These are phyloP conservation scores for Campoplex nolae DNA, from an alignment of 2,888 invertebrate genomes.

Conservation along the genomic window DNA sequence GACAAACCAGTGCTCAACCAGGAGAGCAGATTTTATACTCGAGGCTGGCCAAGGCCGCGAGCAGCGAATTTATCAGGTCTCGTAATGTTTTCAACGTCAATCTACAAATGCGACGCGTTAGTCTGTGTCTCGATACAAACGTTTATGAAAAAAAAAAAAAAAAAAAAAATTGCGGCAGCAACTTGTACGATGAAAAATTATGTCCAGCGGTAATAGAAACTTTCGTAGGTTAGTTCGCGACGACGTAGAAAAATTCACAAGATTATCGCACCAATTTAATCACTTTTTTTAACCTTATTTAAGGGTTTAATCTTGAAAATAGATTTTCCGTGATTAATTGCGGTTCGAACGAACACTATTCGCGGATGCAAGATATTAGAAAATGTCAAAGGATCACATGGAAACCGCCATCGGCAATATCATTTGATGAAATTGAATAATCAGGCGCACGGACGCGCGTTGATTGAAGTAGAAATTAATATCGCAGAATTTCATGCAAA, in stretches of 20 bases:
- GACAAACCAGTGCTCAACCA: slow-evolving; percentile 70
- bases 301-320: background rate
- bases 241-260: no score
- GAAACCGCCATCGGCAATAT: background rate
- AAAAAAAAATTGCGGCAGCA: slow-evolving; percentile 11
- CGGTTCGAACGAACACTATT: background rate
- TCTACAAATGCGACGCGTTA: slow-evolving; percentile 16
- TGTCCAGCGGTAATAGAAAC: slow-evolving; percentile 18
- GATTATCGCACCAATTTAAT: background rate
- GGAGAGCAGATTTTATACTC: slow-evolving; percentile 55
- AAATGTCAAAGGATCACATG: background rate
- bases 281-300: background rate
- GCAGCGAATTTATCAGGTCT: slow-evolving; percentile 53
- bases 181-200: slow-evolving; percentile 44
- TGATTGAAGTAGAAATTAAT: background rate
- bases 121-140: background rate
- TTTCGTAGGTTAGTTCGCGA: slow-evolving; percentile 20
- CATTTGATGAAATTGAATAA: background rate
- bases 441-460: background rate
- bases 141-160: background rate
- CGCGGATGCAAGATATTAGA: background rate
- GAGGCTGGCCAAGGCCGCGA: slow-evolving; percentile 68
- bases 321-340: background rate
- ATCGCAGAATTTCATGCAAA: background rate
- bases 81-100: slow-evolving; percentile 43